Evolutionary conservation across 2,888 invertebrate genomes (phyloP), one percentile per base, ranked within the genome.

Genomic region (Drosophila gaucha): DNA sequence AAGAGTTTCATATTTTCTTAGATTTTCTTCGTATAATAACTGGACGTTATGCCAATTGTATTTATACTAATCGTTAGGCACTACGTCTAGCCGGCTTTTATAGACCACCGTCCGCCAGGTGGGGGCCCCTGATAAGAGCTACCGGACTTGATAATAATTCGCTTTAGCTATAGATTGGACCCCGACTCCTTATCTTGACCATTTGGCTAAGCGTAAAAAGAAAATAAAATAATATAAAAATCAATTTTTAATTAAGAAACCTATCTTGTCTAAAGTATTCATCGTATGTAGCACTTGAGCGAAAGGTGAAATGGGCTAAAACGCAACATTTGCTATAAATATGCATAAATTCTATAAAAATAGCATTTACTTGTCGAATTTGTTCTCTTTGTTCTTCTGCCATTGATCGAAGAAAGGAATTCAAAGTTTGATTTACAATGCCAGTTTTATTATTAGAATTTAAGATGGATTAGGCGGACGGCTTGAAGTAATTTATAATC

Each of bases 1-100:
- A 80, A 76, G 44, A 74, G 70, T 75, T 90, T 90, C 90, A 90
- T 90, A 58, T 66, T 86, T 51, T 22, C 24, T 64, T 55, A n/a
- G 28, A 28, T 28, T 49, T 50, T 70, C 49, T 57, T 74, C 39
- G 73, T 71, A 72, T 70, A 79, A 73, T 44, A 38, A 82, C 72
- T 89, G 75, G 54, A 76, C 79, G 67, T 59, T 51, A 44, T 62
- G 74, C 64, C 47, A 63, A 69, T 86, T 75, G 78, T 84, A 80
- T 65, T 67, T 78, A 78, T 82, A 90, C 90, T 90, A 78, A 76
- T 68, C 62, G 71, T 41, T 26, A 16, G 38, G 26, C 44, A 50
- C 39, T 16, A 6, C 30, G 16, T 33, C 16, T 41, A 38, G 35
- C 55, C 9, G 70, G 65, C 77, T 90, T 90, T 89, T 90, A 90